Evolutionary conservation across 2,113 vertebrate species (phyloP), one percentile per base, ranked within the genome.

Genomic region (Petaurus breviceps): DNA sequence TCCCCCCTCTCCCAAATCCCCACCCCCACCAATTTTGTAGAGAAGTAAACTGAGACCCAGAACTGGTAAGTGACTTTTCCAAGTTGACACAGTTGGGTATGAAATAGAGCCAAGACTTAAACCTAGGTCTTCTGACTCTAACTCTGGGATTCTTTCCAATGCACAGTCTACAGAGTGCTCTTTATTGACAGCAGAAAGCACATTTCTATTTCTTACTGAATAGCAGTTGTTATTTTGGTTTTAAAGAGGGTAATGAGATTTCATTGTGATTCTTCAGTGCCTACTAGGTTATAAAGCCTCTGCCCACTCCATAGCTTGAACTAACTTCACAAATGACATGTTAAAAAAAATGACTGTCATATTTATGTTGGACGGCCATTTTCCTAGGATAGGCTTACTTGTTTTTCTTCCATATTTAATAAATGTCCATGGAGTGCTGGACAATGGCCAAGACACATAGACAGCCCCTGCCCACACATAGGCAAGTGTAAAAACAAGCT

Each of bases 321-420:
- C 24, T 92, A 61, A 90, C 95, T 96, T 91, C 95, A 89, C 90
- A 50, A 68, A 95, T 92, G 90, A 93, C 92, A 92, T 95, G 90
- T 93, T 61, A 55, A 93, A 84, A 84, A 89, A 92, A 96, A 50
- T 26, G 25, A 51, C 93, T 96, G 89, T 90, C 96, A 94, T 92
- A 47, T 93, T 94, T 93, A 89, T 96, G 61, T 96, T 94, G 95
- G 94, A 90, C 55, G 92, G 50, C 93, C 90, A 92, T 92, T 93
- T 95, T 49, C 49, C 91, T 50, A 92, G 91, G 95, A 93, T 92
- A 51, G 46, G 28, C 24, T 50, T 51, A 77, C 68, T 93, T 94
- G 55, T 90, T 94, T 92, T 94, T 93, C 92, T 93, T 95, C 84
- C 94, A 93, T 92, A 93, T 97, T 97, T 97, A 96, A 96, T 97